A percentile compares a stretch with the other conserved stretches of the same genome.
These are phyloP conservation scores for Haemorhous mexicanus DNA, from an alignment of 2,113 vertebrate genomes.

Conservation along the genomic window DNA sequence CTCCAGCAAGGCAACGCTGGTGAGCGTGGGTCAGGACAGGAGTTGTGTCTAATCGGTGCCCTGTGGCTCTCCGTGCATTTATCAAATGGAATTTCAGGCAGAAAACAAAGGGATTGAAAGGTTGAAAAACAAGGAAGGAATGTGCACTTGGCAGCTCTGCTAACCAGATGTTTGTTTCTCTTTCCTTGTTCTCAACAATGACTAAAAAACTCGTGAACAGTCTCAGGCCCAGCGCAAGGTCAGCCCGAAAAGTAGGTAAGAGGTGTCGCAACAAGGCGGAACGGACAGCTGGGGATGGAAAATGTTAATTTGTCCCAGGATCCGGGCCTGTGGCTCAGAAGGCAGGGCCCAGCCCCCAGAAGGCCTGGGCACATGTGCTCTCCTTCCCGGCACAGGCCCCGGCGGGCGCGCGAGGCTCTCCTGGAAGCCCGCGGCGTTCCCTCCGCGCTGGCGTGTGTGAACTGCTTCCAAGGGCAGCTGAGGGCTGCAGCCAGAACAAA, in stretches of 20 bases:
- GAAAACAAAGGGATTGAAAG: constrained; percentile 60
- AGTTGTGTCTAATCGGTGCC: constrained; percentile 29
- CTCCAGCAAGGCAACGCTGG: background rate
- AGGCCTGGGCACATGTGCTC: background rate
- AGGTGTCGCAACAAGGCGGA: constrained; percentile 39
- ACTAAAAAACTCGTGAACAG: constrained; percentile 59
- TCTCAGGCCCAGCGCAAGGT: background rate
- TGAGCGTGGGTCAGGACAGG: background rate
- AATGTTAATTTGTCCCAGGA: constrained; percentile 41
- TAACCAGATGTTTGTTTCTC: constrained; percentile 68
- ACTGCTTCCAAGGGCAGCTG: background rate
- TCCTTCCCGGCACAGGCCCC: background rate
- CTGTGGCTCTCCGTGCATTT: background rate
- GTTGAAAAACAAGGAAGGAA: constrained; percentile 64
- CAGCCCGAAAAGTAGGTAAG: constrained; percentile 60
- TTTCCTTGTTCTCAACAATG: constrained; percentile 44
- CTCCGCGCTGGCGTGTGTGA: background rate
- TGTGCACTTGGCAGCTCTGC: constrained; percentile 60
- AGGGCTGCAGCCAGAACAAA: background rate
- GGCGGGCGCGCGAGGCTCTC: background rate
- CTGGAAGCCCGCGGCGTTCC: background rate
- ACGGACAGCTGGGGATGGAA: constrained; percentile 44
- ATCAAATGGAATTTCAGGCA: constrained; percentile 52
- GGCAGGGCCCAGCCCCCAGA: background rate
- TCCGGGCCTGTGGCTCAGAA: background rate